Evolutionary conservation across 1,140 invertebrate species (phyloP).

Genomic region (Eubasilissa regina): DNA sequence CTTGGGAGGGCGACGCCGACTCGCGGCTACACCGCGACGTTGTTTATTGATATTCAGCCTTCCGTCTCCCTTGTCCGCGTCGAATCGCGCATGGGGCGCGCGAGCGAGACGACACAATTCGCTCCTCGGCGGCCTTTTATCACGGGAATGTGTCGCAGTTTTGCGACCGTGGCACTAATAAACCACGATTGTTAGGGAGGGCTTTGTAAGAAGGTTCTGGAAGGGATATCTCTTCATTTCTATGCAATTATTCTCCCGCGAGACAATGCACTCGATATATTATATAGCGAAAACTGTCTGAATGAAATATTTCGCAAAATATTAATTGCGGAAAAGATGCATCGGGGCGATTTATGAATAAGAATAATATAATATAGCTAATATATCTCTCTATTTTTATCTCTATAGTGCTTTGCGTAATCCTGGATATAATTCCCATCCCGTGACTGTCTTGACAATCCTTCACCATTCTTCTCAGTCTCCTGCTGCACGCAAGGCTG

Average conservation of each 20-base stretch:
- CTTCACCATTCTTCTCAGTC: too few species aligned
- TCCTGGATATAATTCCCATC: too few species aligned
- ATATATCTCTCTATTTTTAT: too few species aligned
- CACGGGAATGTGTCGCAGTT: conserved; percentile 36
- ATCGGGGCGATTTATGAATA: too few species aligned
- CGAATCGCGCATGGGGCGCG: not conserved
- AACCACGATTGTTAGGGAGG: conserved; percentile 32
- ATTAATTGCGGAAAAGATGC: too few species aligned
- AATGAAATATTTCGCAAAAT: too few species aligned
- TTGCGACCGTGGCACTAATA: conserved; percentile 29
- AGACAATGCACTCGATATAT: too few species aligned
- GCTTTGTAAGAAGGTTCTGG: conserved; percentile 10
- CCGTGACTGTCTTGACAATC: too few species aligned
- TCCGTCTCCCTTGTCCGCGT: conserved; percentile 25
- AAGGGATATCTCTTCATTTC: conserved; percentile 35
- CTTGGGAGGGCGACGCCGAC: conserved; percentile 41
- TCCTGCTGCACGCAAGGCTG: too few species aligned
- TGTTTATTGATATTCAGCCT: conserved; percentile 43
- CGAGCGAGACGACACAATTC: conserved; percentile 18
- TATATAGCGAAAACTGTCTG: too few species aligned
- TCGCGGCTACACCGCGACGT: conserved; percentile 24
- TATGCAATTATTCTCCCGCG: conserved; percentile 2
- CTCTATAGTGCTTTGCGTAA: too few species aligned
- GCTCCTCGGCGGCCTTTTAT: conserved; percentile 29
- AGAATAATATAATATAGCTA: too few species aligned